Evolutionary conservation across 1,140 invertebrate species (phyloP).

Genomic region (Agraylea sexmaculata): DNA sequence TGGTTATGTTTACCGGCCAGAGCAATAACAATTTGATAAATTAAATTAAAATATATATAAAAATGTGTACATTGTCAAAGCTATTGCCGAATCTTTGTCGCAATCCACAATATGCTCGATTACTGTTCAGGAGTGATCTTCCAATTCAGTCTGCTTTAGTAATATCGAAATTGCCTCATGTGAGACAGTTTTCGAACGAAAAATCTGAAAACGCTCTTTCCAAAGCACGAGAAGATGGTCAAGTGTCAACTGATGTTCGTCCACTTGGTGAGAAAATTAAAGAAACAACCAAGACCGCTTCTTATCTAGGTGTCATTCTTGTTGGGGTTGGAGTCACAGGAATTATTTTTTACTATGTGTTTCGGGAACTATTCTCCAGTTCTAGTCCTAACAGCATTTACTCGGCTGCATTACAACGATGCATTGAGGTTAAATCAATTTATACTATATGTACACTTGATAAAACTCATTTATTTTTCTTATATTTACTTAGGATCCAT

Average conservation of each 20-base stretch:
- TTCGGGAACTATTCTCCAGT: slow-evolving; percentile 75
- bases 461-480: slow-evolving; percentile 2
- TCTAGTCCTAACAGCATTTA: slow-evolving; percentile 79
- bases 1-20: too few relatives aligned
- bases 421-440: slow-evolving; percentile 39
- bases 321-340: slow-evolving; percentile 64
- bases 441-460: too few relatives aligned
- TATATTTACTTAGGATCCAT: slow-evolving; percentile 40
- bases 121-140: too few relatives aligned
- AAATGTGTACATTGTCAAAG: too few relatives aligned
- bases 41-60: too few relatives aligned
- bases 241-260: slow-evolving; percentile 47
- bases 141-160: too few relatives aligned
- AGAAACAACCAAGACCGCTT: slow-evolving; percentile 74
- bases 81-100: too few relatives aligned
- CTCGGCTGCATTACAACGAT: slow-evolving; percentile 60
- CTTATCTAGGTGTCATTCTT: slow-evolving; percentile 70
- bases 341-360: slow-evolving; percentile 69
- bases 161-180: too few relatives aligned
- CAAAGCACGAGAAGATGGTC: slow-evolving; percentile 27
- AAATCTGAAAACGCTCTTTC: slow-evolving; percentile 27
- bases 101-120: too few relatives aligned
- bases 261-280: slow-evolving; percentile 65
- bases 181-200: slow-evolving; percentile 24
- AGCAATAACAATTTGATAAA: too few relatives aligned